Percentiles rank a stretch among this genome's conserved stretches.
These are phyloP conservation scores for Melieria crassipennis DNA, from an alignment of 2,888 invertebrate species.

Conservation along the genomic window DNA sequence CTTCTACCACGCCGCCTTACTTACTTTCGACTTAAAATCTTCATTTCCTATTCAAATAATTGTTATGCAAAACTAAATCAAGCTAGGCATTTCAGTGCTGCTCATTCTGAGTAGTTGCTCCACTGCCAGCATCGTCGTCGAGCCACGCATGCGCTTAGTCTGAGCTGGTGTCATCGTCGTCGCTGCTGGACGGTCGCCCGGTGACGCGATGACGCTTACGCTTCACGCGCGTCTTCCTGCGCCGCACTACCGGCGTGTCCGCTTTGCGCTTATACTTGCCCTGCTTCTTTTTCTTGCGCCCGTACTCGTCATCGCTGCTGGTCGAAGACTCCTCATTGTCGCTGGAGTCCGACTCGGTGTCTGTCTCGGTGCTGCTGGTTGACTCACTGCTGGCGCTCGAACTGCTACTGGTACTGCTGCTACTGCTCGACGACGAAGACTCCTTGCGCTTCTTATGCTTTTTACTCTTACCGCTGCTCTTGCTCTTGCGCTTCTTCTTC, in stretches of 20 bases:
- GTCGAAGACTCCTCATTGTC: constrained; percentile 64
- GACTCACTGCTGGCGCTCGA: constrained; percentile 17
- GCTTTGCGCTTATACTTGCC: constrained; percentile 62
- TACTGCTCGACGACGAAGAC: constrained; percentile 23
- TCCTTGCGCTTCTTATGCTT: constrained; percentile 46
- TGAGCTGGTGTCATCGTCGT: constrained; percentile 47
- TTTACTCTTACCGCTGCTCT: constrained; percentile 39
- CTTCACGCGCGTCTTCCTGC: constrained; percentile 60
- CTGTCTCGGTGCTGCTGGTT: constrained; percentile 26
- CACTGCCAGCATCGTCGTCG: no score
- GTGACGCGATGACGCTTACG: constrained; percentile 54
- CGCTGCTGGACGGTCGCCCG: constrained; percentile 47
- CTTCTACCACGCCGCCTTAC: no score
- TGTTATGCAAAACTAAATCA: no score
- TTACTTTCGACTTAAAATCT: no score
- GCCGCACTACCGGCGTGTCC: constrained; percentile 51
- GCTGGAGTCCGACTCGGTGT: constrained; percentile 58
- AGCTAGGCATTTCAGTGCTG: no score
- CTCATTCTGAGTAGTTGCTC: no score
- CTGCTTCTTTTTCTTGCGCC: constrained; percentile 58
- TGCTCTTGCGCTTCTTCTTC: constrained; percentile 42
- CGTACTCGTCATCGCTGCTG: constrained; percentile 58
- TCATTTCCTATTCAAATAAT: no score
- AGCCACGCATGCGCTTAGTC: constrained; percentile 4
- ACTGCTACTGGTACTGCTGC: constrained; percentile 33